phyloP scores from a whole-genome alignment of 2,888 invertebrate genomes.

The Microctonus brassicae region DNA sequence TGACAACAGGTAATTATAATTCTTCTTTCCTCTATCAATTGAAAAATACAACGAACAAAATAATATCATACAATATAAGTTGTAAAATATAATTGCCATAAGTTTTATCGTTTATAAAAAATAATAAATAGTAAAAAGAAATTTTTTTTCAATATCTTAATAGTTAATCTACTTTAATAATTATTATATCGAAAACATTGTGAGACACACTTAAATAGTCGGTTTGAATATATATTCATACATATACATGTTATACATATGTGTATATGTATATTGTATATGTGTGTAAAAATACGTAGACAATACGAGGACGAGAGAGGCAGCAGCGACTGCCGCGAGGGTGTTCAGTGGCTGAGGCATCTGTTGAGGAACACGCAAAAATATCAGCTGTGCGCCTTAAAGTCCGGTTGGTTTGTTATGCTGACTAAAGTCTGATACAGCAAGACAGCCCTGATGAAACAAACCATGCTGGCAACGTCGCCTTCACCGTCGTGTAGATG shows the following conservation, averaged over 20 bases:
- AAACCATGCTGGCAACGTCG: neutral
- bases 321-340: conserved; percentile 35
- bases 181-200: neutral
- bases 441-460: neutral
- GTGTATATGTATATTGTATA: no score
- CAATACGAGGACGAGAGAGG: neutral
- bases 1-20: no score
- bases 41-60: neutral
- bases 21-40: neutral
- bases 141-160: neutral
- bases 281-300: neutral
- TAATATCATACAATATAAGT: neutral
- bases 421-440: conserved; percentile 13
- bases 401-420: conserved; percentile 41
- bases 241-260: no score
- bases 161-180: neutral
- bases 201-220: neutral
- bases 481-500: neutral
- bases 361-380: conserved; percentile 61
- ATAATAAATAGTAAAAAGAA: neutral
- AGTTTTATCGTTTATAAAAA: neutral
- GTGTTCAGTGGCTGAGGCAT: conserved; percentile 51
- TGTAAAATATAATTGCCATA: neutral
- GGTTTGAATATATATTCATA: neutral
- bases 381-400: conserved; percentile 60